Percentiles rank a stretch among this genome's conserved stretches.
Conservation (phyloP, 2,113 vertebrate species). For the Phaethon lepturus region DNA sequence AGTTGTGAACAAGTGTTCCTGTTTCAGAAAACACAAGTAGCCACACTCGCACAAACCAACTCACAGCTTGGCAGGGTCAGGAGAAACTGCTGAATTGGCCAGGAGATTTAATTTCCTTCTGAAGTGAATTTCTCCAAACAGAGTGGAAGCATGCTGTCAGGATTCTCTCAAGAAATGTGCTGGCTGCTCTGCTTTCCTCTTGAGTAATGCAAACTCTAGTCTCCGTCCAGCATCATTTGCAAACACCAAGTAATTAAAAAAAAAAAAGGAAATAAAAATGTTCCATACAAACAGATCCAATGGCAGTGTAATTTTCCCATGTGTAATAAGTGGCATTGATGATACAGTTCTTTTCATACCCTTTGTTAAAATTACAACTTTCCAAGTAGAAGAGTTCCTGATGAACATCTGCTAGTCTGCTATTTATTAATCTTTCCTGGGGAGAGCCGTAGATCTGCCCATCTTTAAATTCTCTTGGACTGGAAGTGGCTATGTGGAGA, state of each 20-base stretch:
- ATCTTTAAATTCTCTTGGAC: background rate
- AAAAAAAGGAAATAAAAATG: background rate
- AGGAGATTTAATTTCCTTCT: background rate
- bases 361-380: background rate
- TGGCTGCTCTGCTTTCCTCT: background rate
- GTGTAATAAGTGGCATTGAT: background rate
- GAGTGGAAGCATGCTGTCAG: background rate
- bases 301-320: background rate
- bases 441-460: background rate
- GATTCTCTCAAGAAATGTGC: background rate
- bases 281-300: background rate
- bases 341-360: background rate
- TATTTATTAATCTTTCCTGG: background rate
- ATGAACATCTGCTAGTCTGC: background rate
- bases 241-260: background rate
- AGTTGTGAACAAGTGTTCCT: background rate
- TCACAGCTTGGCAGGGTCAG: background rate
- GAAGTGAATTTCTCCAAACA: background rate
- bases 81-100: background rate
- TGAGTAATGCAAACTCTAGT: background rate
- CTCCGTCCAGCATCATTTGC: background rate
- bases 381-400: background rate
- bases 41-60: background rate
- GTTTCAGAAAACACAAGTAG: background rate
- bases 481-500: background rate